Conservation (phyloP, 2,113 vertebrate species). For the Eira barbara region DNA sequence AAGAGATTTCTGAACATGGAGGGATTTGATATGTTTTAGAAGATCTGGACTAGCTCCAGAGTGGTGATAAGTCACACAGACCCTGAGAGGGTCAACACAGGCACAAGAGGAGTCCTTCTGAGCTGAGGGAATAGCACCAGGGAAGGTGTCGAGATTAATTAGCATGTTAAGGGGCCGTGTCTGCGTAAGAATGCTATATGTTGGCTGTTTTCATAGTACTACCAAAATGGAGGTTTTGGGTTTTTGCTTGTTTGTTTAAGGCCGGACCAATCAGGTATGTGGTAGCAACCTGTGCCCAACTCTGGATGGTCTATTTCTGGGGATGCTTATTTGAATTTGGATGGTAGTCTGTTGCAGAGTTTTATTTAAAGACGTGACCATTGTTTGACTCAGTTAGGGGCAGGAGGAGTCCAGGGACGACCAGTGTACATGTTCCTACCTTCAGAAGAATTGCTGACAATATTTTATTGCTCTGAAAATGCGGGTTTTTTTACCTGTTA, state of each 20-base stretch:
- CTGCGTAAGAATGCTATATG: background rate
- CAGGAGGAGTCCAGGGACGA: background rate
- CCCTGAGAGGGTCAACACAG: background rate
- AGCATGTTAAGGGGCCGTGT: background rate
- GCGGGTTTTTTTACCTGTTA: background rate
- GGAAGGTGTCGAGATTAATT: background rate
- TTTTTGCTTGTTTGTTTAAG: background rate
- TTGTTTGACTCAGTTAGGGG: background rate
- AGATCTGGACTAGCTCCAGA: background rate
- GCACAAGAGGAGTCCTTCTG: background rate
- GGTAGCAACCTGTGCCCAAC: background rate
- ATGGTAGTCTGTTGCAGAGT: background rate
- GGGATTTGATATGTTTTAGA: background rate
- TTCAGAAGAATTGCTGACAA: background rate
- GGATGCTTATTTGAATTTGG: background rate
- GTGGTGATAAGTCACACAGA: background rate
- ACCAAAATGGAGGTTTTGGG: background rate
- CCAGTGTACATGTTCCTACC: background rate
- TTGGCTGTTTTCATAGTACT: background rate
- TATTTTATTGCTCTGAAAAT: background rate
- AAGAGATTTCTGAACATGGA: background rate
- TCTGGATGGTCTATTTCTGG: background rate
- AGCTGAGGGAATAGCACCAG: background rate
- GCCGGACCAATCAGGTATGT: background rate
- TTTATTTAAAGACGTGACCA: background rate